Conservation (phyloP, 35 echinoderm and acorn worm species). For the Anneissia japonica region DNA sequence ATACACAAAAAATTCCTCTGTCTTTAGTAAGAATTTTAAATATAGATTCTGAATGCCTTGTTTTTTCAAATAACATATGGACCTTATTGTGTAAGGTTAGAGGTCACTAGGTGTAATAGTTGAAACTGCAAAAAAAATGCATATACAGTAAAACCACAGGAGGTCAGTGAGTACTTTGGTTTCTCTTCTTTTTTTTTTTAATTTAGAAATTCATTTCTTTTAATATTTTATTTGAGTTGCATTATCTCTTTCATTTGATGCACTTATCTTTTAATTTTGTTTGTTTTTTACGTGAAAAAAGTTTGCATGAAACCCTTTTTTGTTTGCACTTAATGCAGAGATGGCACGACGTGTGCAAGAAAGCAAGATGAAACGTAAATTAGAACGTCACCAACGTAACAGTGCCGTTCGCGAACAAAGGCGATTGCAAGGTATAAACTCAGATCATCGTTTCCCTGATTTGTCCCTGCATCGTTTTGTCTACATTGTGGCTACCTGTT, state of each 20-base stretch:
- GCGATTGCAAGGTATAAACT: slow-evolving; percentile 67
- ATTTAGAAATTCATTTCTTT: too few species aligned
- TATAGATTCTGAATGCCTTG: too few species aligned
- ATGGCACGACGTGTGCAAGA: slow-evolving; percentile 77
- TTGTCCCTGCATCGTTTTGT: background rate
- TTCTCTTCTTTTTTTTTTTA: too few species aligned
- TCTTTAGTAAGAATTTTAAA: too few species aligned
- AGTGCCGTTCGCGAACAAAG: slow-evolving; percentile 53
- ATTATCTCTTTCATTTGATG: background rate
- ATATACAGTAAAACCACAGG: too few species aligned
- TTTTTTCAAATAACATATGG: too few species aligned
- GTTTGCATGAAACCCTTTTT: background rate
- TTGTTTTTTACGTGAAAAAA: background rate
- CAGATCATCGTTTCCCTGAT: background rate
- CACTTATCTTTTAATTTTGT: background rate
- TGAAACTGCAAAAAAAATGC: too few species aligned
- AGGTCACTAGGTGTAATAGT: too few species aligned
- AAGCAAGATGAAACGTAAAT: slow-evolving; percentile 79
- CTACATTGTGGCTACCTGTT: too few species aligned
- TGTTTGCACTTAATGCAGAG: slow-evolving; percentile 47
- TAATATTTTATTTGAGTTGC: background rate
- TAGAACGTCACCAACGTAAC: slow-evolving; percentile 68
- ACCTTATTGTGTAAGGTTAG: too few species aligned
- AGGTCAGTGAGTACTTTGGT: too few species aligned
- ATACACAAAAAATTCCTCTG: too few species aligned